Percentiles rank a stretch among this genome's conserved stretches.
Evolutionary conservation across 2,797 vertebrate genomes (phyloP).

Genomic region (Spondyliosoma cantharus): DNA sequence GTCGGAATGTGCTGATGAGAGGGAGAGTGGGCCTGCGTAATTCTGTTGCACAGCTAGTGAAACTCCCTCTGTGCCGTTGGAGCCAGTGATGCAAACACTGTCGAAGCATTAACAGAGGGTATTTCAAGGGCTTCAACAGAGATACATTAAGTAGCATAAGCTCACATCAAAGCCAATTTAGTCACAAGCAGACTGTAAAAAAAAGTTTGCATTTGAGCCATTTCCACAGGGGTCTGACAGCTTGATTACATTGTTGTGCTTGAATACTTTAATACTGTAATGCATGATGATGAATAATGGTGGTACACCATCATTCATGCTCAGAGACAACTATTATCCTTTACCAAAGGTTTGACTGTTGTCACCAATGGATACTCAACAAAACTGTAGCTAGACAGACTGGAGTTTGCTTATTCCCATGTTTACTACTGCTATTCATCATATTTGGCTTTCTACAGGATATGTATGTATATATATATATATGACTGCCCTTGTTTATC

Average conservation of each 20-base stretch:
- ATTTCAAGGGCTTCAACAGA: conserved; percentile 77
- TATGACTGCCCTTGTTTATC: conserved; percentile 73
- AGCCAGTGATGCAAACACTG: conserved; percentile 70
- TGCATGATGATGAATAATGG: conserved; percentile 21
- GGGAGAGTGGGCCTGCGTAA: conserved; percentile 52
- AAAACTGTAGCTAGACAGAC: conserved; percentile 7
- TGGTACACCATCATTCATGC: conserved; percentile 27
- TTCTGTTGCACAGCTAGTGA: conserved; percentile 70
- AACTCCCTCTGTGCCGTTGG: conserved; percentile 70
- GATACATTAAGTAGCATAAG: conserved; percentile 56
- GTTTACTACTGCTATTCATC: conserved; percentile 41
- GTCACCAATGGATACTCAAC: background rate
- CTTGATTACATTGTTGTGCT: conserved; percentile 28
- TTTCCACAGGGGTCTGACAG: conserved; percentile 36
- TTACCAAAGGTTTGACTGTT: conserved; percentile 22
- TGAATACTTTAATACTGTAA: conserved; percentile 25
- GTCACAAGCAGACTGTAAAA: conserved; percentile 28
- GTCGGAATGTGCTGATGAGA: conserved; percentile 64
- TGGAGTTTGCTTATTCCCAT: conserved; percentile 11
- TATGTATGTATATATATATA: conserved; percentile 26
- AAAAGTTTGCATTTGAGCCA: conserved; percentile 46
- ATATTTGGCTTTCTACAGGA: conserved; percentile 61
- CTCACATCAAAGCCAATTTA: conserved; percentile 51
- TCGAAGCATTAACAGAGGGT: conserved; percentile 73
- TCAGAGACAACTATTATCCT: conserved; percentile 18